Evolutionary conservation across 2,797 vertebrate species (phyloP).

Genomic region (Cynopterus sphinx): DNA sequence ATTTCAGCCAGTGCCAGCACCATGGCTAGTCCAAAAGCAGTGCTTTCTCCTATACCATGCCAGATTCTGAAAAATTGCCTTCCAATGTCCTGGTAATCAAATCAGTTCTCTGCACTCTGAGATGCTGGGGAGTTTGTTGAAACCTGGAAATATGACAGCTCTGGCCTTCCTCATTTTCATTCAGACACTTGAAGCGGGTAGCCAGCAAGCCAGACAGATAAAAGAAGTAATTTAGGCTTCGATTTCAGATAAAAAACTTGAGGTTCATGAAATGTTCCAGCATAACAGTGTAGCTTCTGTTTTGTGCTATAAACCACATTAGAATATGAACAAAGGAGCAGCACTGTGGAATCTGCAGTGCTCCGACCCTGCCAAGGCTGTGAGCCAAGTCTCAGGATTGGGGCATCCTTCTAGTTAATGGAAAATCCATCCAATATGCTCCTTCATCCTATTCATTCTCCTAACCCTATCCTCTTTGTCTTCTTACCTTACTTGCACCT

Average conservation of each 20-base stretch:
- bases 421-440: slow-evolving; percentile 50
- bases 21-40: slow-evolving; percentile 11
- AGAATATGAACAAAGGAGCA: slow-evolving; percentile 76
- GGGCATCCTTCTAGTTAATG: slow-evolving; percentile 29
- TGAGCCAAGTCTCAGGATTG: slow-evolving; percentile 59
- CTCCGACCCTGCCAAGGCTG: slow-evolving; percentile 55
- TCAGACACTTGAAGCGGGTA: slow-evolving; percentile 74
- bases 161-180: slow-evolving; percentile 80
- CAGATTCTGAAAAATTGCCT: slow-evolving; percentile 77
- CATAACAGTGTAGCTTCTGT: slow-evolving; percentile 79
- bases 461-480: not conserved
- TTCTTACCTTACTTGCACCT: slow-evolving; percentile 41
- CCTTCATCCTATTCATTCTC: not conserved
- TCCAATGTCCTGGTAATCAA: slow-evolving; percentile 70
- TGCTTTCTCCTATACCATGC: slow-evolving; percentile 25
- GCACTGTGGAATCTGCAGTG: slow-evolving; percentile 60
- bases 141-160: slow-evolving; percentile 85
- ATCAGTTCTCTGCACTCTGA: slow-evolving; percentile 81
- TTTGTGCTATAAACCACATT: slow-evolving; percentile 74
- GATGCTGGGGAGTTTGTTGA: slow-evolving; percentile 85
- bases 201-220: slow-evolving; percentile 82
- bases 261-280: slow-evolving; percentile 84
- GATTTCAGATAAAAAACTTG: slow-evolving; percentile 86
- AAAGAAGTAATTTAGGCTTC: slow-evolving; percentile 87
- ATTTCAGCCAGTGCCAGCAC: not conserved